Evolutionary conservation across 1,140 invertebrate species (phyloP).

Genomic region (Armadillidium nasatum): DNA sequence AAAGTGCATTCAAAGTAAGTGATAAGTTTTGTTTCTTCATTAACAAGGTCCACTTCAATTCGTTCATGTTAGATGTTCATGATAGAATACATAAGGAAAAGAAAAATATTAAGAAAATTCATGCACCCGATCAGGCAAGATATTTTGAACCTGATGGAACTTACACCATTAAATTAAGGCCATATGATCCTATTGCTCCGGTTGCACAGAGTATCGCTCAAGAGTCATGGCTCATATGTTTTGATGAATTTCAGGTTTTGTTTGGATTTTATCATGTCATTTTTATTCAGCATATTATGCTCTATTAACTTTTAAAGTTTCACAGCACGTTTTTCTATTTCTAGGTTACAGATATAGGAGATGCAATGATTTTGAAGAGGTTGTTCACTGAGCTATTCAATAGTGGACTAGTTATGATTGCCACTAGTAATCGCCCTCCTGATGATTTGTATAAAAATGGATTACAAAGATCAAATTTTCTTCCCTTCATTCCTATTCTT

Average conservation of each 20-base stretch:
- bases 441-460: slow-evolving; percentile 99
- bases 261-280: background rate
- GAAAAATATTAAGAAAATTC: too few relatives aligned
- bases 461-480: slow-evolving; percentile 89
- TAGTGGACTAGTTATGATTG: slow-evolving; percentile 84
- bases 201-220: slow-evolving; percentile 82
- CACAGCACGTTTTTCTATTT: slow-evolving; percentile 21
- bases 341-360: slow-evolving; percentile 94
- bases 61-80: too few relatives aligned
- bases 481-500: slow-evolving; percentile 92
- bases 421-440: slow-evolving; percentile 92
- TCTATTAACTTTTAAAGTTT: too few relatives aligned
- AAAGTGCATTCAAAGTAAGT: too few relatives aligned
- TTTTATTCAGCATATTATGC: too few relatives aligned
- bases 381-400: slow-evolving; percentile 92
- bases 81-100: too few relatives aligned
- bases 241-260: slow-evolving; percentile 96
- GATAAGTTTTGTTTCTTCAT: too few relatives aligned
- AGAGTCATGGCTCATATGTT: slow-evolving; percentile 88
- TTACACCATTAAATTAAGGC: too few relatives aligned
- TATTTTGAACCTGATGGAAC: too few relatives aligned
- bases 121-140: too few relatives aligned
- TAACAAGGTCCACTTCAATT: too few relatives aligned
- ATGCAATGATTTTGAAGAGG: slow-evolving; percentile 96
- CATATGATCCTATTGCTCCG: slow-evolving; percentile 92